Conservation (phyloP, 2,888 invertebrate genomes). For the Campopleginae sp. region DNA sequence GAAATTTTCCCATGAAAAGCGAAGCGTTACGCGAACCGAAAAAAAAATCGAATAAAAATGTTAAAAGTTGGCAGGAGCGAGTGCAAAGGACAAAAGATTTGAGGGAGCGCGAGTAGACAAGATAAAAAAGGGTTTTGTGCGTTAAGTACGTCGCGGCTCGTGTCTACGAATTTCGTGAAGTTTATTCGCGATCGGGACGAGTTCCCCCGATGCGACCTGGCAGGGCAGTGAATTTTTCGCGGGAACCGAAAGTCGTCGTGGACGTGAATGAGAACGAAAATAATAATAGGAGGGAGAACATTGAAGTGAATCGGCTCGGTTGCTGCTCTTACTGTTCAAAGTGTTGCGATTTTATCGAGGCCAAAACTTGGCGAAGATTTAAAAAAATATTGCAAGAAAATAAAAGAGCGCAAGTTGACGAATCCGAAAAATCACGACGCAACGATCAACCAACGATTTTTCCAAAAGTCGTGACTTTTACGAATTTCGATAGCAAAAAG, state of each 20-base stretch:
- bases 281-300: conserved; percentile 48
- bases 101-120: background rate
- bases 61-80: background rate
- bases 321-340: conserved; percentile 43
- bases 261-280: conserved; percentile 33
- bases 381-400: background rate
- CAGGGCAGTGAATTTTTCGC: conserved; percentile 63
- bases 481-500: background rate
- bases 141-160: background rate
- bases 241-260: conserved; percentile 60
- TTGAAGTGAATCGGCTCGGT: conserved; percentile 47
- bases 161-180: conserved; percentile 23
- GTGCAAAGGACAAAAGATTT: background rate
- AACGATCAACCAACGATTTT: background rate
- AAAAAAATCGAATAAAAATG: background rate
- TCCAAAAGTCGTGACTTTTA: background rate
- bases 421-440: background rate
- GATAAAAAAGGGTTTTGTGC: background rate
- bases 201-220: conserved; percentile 66
- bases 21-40: background rate
- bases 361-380: conserved; percentile 63
- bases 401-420: background rate
- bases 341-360: conserved; percentile 65
- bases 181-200: conserved; percentile 54
- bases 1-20: background rate